Percentiles rank a stretch among this genome's conserved stretches.
Evolutionary conservation across 2,888 invertebrate genomes (phyloP).

Genomic region (Malacosoma neustria): DNA sequence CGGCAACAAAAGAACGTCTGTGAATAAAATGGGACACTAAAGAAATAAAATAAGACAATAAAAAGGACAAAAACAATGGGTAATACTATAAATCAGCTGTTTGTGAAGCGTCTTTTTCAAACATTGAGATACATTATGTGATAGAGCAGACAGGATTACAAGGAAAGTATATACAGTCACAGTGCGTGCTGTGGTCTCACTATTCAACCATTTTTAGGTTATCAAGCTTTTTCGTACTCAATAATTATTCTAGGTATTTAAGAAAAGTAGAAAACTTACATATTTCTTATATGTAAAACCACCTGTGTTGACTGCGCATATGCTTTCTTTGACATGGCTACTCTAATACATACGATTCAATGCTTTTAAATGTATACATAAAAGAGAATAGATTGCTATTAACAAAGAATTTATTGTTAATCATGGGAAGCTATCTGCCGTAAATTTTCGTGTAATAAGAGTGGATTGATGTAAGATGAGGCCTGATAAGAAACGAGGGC

Average conservation of each 20-base stretch:
- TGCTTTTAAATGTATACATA: slow-evolving; percentile 34
- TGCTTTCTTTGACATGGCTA: too few species aligned
- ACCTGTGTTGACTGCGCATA: too few species aligned
- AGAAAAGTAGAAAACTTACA: too few species aligned
- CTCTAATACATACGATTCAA: too few species aligned
- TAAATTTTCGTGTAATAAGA: slow-evolving; percentile 64
- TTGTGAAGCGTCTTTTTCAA: slow-evolving; percentile 37
- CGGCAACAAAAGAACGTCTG: slow-evolving; percentile 29
- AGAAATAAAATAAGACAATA: slow-evolving; percentile 31
- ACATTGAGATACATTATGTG: slow-evolving; percentile 29
- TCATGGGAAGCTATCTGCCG: slow-evolving; percentile 52
- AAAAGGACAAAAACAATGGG: slow-evolving; percentile 36
- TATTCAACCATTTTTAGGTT: too few species aligned
- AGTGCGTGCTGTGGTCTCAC: too few species aligned
- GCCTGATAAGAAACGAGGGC: slow-evolving; percentile 49
- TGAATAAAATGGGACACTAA: slow-evolving; percentile 24
- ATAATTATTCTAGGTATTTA: too few species aligned
- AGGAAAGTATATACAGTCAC: too few species aligned
- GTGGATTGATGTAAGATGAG: slow-evolving; percentile 55
- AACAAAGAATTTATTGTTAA: slow-evolving; percentile 60
- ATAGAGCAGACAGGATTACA: slow-evolving; percentile 32
- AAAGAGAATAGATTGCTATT: slow-evolving; percentile 44
- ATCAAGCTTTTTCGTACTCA: too few species aligned
- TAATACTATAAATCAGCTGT: slow-evolving; percentile 46
- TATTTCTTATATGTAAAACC: too few species aligned